Evolutionary conservation across 1,140 invertebrate genomes (phyloP).

Genomic region (Zeugodacus cucurbitae): DNA sequence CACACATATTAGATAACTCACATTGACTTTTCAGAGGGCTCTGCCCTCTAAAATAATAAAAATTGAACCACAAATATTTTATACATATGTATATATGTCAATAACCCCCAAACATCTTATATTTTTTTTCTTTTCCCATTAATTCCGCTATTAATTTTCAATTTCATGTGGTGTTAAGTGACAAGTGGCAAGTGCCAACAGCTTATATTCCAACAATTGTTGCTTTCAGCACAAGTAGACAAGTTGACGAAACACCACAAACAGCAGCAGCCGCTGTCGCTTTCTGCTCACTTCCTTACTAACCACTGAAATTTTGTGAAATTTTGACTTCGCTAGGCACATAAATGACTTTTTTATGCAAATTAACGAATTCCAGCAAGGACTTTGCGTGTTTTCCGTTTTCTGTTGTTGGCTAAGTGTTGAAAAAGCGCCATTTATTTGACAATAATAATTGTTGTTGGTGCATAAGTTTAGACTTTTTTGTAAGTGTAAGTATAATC

Average conservation of each 20-base stretch:
- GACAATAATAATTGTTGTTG: too few species aligned
- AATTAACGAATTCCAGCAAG: neutral
- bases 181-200: constrained; percentile 18
- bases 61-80: neutral
- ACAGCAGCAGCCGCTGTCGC: neutral
- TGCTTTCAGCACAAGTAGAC: neutral
- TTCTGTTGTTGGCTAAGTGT: neutral
- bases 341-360: neutral
- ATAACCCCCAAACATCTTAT: neutral
- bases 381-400: neutral
- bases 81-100: neutral
- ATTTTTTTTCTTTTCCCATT: neutral
- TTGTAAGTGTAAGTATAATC: too few species aligned
- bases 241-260: neutral
- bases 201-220: neutral
- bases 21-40: neutral
- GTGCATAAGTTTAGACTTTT: too few species aligned
- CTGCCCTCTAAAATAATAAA: neutral
- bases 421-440: neutral
- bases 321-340: neutral
- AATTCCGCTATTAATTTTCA: neutral
- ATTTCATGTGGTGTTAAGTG: neutral
- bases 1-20: neutral
- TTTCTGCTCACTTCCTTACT: neutral
- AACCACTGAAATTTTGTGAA: too few species aligned